Percentiles rank a stretch among this genome's conserved stretches.
Conservation (phyloP, 2,888 invertebrate species). For the Drosophila neonasuta region DNA sequence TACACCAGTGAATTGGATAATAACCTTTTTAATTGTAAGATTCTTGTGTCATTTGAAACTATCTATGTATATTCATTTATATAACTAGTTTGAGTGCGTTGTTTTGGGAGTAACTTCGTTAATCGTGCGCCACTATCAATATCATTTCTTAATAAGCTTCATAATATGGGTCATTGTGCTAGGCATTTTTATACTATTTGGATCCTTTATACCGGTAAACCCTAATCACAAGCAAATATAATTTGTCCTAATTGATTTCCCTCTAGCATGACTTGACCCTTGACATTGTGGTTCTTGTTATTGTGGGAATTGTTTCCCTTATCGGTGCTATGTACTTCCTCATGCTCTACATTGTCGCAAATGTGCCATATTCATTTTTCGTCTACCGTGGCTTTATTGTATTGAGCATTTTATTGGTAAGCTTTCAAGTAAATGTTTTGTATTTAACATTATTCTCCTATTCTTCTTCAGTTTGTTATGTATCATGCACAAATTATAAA, state of each 20-base stretch:
- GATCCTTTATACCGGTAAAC: conserved; percentile 45
- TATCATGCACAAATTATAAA: conserved; percentile 67
- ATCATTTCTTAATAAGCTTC: conserved; percentile 40
- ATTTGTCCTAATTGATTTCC: background rate
- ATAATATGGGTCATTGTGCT: conserved; percentile 42
- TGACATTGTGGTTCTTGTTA: conserved; percentile 54
- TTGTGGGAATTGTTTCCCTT: conserved; percentile 43
- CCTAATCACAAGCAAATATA: background rate
- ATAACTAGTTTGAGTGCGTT: conserved; percentile 38
- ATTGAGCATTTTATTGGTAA: conserved; percentile 41
- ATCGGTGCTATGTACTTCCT: conserved; percentile 60
- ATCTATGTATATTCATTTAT: no score
- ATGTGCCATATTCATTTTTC: conserved; percentile 45
- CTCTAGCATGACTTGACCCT: conserved; percentile 55
- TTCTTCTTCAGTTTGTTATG: conserved; percentile 54
- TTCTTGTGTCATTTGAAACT: no score
- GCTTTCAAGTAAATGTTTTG: background rate
- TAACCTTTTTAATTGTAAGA: conserved; percentile 49
- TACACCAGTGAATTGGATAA: conserved; percentile 49
- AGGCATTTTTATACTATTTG: conserved; percentile 36
- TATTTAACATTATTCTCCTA: background rate
- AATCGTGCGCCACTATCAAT: conserved; percentile 38
- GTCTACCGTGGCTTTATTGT: conserved; percentile 41
- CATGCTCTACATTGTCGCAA: conserved; percentile 52
- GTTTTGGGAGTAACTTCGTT: conserved; percentile 45